phyloP scores from a whole-genome alignment of 2,888 invertebrate species.

The Stenoptilia bipunctidactyla region DNA sequence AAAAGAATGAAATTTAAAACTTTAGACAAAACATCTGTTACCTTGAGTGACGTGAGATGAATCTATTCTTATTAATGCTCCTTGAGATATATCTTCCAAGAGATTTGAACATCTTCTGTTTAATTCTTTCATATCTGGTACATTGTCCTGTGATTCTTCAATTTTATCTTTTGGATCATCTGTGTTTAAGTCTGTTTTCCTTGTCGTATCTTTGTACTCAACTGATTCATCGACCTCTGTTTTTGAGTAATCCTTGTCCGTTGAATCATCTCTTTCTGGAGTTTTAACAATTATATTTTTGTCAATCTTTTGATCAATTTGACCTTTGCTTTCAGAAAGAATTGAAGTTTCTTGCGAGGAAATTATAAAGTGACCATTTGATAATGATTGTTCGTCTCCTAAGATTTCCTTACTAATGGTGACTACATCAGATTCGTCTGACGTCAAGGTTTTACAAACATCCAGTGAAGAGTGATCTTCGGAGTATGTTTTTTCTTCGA shows the following conservation, averaged over 20 bases:
- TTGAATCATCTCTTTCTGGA: constrained; percentile 35
- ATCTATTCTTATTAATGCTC: constrained; percentile 60
- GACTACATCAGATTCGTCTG: constrained; percentile 54
- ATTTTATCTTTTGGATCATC: no score
- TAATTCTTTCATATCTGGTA: constrained; percentile 57
- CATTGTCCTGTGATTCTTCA: constrained; percentile 29
- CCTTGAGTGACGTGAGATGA: constrained; percentile 61
- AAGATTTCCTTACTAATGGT: constrained; percentile 50
- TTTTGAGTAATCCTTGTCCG: constrained; percentile 34
- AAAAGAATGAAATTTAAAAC: no score
- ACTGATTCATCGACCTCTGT: constrained; percentile 30
- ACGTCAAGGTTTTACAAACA: constrained; percentile 61
- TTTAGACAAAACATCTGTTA: no score
- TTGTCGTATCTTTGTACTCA: constrained; percentile 17
- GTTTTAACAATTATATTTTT: constrained; percentile 48
- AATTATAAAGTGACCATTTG: constrained; percentile 25
- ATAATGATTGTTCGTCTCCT: constrained; percentile 49
- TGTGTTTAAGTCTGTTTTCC: constrained; percentile 12
- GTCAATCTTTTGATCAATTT: constrained; percentile 22
- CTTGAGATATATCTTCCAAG: constrained; percentile 63
- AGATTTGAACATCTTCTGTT: constrained; percentile 64
- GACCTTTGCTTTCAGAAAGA: constrained; percentile 21
- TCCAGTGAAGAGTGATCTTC: constrained; percentile 65
- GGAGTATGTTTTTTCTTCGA: constrained; percentile 61
- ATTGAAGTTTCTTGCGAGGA: constrained; percentile 63